These are phyloP conservation scores for Silurus glanis DNA, from an alignment of 2,113 vertebrate species.

Conservation along the genomic window DNA sequence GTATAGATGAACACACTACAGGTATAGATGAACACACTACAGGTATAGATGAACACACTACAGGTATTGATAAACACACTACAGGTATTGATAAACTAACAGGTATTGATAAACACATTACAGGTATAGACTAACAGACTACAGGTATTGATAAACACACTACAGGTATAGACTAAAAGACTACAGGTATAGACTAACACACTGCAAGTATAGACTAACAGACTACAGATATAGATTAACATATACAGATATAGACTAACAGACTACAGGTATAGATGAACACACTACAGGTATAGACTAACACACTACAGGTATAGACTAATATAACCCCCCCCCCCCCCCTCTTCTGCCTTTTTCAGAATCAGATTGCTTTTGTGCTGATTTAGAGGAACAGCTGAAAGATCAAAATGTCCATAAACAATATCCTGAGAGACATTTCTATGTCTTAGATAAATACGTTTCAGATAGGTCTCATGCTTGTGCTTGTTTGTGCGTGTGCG, in stretches of 20 bases:
- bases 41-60: neutral
- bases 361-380: neutral
- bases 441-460: neutral
- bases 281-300: neutral
- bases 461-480: neutral
- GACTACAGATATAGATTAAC: no score
- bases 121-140: no score
- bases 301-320: neutral
- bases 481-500: neutral
- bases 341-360: neutral
- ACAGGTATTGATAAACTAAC: no score
- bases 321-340: no score
- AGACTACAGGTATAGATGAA: neutral
- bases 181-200: no score
- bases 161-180: no score
- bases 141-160: no score
- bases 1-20: neutral
- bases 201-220: no score
- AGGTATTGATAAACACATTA: no score
- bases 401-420: neutral
- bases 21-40: neutral
- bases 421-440: neutral
- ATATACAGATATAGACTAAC: no score
- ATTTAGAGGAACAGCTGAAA: neutral
- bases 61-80: no score